Conservation (phyloP, 2,113 vertebrate genomes). For the Xenus cinereus region DNA sequence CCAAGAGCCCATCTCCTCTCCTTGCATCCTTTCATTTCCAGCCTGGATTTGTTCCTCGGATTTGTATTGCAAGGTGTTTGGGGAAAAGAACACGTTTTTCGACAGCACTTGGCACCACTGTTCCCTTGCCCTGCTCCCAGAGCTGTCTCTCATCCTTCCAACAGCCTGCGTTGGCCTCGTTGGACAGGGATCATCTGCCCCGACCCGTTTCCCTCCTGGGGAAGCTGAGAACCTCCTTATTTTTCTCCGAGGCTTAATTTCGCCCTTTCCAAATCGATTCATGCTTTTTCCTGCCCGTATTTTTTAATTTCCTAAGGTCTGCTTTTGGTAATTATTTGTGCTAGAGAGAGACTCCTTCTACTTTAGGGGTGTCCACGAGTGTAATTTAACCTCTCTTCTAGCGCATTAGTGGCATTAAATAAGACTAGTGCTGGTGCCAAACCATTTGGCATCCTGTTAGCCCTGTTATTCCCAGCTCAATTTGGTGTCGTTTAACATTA, state of each 20-base stretch:
- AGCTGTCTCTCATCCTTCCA: not conserved
- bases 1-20: not conserved
- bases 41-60: rapidly evolving
- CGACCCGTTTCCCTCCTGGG: not conserved
- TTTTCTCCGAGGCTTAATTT: rapidly evolving
- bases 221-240: not conserved
- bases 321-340: not conserved
- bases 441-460: not conserved
- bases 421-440: not conserved
- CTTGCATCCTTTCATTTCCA: not conserved
- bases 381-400: not conserved
- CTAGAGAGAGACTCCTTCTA: not conserved
- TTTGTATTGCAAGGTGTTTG: not conserved
- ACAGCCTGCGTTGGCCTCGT: not conserved
- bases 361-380: not conserved
- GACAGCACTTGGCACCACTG: rapidly evolving
- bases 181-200: not conserved
- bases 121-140: not conserved
- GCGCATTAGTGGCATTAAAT: not conserved
- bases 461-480: not conserved
- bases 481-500: not conserved
- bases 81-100: not conserved
- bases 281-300: not conserved
- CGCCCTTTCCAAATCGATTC: not conserved
- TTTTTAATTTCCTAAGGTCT: not conserved